These are phyloP conservation scores for Pipra filicauda DNA, from an alignment of 2,113 vertebrate species.

Conservation along the genomic window DNA sequence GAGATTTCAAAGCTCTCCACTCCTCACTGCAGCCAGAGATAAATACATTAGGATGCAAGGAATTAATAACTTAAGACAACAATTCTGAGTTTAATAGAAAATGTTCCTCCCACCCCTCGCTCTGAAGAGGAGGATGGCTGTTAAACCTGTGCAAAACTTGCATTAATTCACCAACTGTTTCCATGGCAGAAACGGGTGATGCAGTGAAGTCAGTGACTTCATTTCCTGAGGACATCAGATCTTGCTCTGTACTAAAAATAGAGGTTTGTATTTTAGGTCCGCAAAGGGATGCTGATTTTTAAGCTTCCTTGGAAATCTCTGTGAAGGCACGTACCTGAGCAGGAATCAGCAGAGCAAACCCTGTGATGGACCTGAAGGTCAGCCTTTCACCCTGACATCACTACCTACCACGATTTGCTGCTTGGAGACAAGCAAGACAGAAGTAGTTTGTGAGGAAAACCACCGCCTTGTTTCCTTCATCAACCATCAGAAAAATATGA, in stretches of 20 bases:
- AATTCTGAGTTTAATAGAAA: conserved; percentile 60
- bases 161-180: conserved; percentile 66
- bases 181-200: conserved; percentile 59
- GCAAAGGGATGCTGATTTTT: neutral
- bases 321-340: neutral
- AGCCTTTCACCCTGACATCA: neutral
- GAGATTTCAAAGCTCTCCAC: conserved; percentile 45
- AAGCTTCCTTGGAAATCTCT: neutral
- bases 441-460: neutral
- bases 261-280: neutral
- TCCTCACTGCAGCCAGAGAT: conserved; percentile 42
- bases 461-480: neutral
- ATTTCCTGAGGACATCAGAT: conserved; percentile 64
- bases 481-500: neutral
- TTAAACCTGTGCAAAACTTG: conserved; percentile 62
- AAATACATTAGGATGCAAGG: conserved; percentile 59
- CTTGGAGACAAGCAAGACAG: neutral
- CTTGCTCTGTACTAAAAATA: conserved; percentile 47
- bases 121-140: conserved; percentile 54
- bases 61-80: conserved; percentile 64
- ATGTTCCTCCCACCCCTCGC: conserved; percentile 46
- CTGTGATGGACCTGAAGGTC: neutral
- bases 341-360: neutral
- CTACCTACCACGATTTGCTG: neutral
- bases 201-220: conserved; percentile 54